phyloP scores from a whole-genome alignment of 2,113 vertebrate genomes.

The Diadophis punctatus region DNA sequence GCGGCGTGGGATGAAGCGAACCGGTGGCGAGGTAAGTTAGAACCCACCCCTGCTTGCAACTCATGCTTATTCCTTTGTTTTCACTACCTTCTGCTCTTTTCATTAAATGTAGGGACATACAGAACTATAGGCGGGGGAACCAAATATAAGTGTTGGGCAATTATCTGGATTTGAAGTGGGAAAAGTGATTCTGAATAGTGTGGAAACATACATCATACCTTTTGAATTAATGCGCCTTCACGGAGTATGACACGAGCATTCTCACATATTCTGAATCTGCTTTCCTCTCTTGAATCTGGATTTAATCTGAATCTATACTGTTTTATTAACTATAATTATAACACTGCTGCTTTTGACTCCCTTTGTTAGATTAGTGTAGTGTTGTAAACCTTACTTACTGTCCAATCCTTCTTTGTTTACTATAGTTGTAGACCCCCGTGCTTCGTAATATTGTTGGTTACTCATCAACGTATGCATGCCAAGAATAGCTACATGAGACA shows the following conservation, averaged over 20 bases:
- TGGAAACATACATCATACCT: neutral
- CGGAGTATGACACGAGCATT: neutral
- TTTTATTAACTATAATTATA: neutral
- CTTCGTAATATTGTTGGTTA: constrained; percentile 98
- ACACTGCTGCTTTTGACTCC: neutral
- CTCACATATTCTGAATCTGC: neutral
- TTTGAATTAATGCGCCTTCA: neutral
- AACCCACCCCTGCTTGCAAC: neutral
- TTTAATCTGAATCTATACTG: neutral
- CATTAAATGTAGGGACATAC: neutral
- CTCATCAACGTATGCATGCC: constrained; percentile 99
- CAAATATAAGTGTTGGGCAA: neutral
- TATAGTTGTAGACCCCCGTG: constrained; percentile 91
- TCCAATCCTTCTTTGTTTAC: constrained; percentile 98
- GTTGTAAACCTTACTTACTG: constrained; percentile 76
- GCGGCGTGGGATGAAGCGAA: too few species aligned
- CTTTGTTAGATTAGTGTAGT: neutral
- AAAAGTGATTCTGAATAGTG: neutral
- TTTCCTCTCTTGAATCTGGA: neutral
- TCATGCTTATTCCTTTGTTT: neutral
- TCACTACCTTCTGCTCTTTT: neutral
- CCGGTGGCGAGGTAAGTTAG: too few species aligned
- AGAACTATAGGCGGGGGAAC: neutral
- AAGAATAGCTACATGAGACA: constrained; percentile 82
- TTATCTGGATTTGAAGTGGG: neutral